These are phyloP conservation scores for Leptopilina clavipes DNA, from an alignment of 1,140 invertebrate species.

Conservation along the genomic window DNA sequence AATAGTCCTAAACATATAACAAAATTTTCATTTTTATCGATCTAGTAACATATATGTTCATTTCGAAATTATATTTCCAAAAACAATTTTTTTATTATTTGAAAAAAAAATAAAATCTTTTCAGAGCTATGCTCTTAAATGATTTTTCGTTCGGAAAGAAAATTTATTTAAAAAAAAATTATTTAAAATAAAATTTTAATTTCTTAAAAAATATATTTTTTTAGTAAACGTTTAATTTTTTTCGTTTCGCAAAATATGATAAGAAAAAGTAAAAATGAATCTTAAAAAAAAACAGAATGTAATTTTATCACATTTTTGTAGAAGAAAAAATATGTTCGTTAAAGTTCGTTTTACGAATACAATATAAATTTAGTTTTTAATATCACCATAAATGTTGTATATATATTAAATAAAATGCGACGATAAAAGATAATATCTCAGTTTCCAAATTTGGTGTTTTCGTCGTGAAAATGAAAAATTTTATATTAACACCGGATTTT, in stretches of 20 bases:
- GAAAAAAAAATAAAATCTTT: background rate
- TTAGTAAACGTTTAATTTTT: background rate
- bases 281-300: conserved; percentile 1
- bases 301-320: conserved; percentile 24
- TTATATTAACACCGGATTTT: too few species aligned
- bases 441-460: background rate
- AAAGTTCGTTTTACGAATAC: conserved; percentile 6
- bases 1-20: conserved; percentile 12
- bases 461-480: background rate
- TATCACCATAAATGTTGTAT: background rate
- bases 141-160: background rate
- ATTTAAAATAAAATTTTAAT: conserved; percentile 4
- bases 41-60: background rate
- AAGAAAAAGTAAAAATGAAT: background rate
- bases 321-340: background rate
- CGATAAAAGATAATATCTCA: background rate
- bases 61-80: background rate
- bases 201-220: background rate
- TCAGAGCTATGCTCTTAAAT: background rate
- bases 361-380: conserved; percentile 12
- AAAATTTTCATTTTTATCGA: conserved; percentile 9
- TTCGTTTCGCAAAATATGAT: too few species aligned
- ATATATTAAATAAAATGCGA: background rate
- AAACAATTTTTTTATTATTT: background rate
- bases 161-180: background rate